phyloP scores from a whole-genome alignment of 1,140 invertebrate genomes.

The Bombus polaris region DNA sequence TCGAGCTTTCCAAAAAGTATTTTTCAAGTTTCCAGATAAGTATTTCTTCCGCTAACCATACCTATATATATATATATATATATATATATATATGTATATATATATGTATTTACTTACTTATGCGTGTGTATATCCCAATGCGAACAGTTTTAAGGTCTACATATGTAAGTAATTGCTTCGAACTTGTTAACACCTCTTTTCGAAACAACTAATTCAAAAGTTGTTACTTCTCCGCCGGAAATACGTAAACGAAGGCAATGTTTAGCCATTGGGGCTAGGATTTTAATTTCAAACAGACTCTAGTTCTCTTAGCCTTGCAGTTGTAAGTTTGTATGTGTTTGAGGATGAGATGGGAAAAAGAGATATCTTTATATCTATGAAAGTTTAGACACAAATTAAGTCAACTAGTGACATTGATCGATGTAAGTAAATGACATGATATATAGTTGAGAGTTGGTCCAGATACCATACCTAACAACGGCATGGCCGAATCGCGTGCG shows the following conservation, averaged over 20 bases:
- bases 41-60: background rate
- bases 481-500: constrained; percentile 8
- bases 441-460: background rate
- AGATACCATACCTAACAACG: background rate
- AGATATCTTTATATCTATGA: background rate
- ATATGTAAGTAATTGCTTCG: background rate
- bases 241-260: background rate
- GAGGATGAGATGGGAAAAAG: background rate
- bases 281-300: too few relatives aligned
- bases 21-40: background rate
- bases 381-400: background rate
- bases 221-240: background rate
- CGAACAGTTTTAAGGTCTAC: background rate
- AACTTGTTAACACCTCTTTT: background rate
- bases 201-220: background rate
- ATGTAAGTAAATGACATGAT: background rate
- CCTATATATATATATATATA: too few relatives aligned
- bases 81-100: too few relatives aligned
- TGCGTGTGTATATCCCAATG: background rate
- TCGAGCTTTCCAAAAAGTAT: background rate
- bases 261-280: background rate
- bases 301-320: too few relatives aligned
- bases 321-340: background rate
- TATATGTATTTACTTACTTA: background rate
- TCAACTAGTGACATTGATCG: background rate